Evolutionary conservation across 2,888 invertebrate species (phyloP).

Genomic region (Coelinius sp.): DNA sequence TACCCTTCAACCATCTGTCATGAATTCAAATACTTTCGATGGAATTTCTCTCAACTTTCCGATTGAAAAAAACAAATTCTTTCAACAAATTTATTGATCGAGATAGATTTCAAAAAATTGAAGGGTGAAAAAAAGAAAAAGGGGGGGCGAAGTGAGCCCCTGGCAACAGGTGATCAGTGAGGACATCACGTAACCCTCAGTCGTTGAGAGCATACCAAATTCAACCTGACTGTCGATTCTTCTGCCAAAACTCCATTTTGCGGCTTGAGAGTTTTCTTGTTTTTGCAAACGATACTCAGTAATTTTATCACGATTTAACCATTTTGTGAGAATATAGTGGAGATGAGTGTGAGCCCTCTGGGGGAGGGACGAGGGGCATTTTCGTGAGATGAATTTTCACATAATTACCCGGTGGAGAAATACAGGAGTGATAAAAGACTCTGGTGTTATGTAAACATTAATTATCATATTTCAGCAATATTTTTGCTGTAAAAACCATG

Average conservation of each 20-base stretch:
- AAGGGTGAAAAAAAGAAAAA: background rate
- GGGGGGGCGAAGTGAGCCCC: too few relatives aligned
- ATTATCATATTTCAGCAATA: background rate
- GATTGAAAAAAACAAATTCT: too few relatives aligned
- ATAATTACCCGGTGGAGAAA: constrained; percentile 33
- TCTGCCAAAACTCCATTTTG: constrained; percentile 1
- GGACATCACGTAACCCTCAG: constrained; percentile 46
- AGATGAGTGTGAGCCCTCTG: background rate
- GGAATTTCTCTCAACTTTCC: background rate
- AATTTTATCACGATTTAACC: constrained; percentile 37
- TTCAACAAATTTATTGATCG: too few relatives aligned
- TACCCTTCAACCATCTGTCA: background rate
- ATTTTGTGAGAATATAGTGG: constrained; percentile 26
- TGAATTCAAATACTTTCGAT: background rate
- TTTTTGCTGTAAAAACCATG: too few relatives aligned
- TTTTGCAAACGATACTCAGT: constrained; percentile 16
- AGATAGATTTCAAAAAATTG: background rate
- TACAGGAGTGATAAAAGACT: background rate
- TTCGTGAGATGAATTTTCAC: constrained; percentile 31
- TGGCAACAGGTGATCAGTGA: constrained; percentile 52
- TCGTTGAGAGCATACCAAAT: constrained; percentile 42
- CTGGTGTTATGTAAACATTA: background rate
- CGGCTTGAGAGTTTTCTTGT: constrained; percentile 23
- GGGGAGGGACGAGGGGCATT: background rate
- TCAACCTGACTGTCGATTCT: constrained; percentile 45